Evolutionary conservation across 2,888 invertebrate genomes (phyloP).

Genomic region (Polydrusus cervinus): DNA sequence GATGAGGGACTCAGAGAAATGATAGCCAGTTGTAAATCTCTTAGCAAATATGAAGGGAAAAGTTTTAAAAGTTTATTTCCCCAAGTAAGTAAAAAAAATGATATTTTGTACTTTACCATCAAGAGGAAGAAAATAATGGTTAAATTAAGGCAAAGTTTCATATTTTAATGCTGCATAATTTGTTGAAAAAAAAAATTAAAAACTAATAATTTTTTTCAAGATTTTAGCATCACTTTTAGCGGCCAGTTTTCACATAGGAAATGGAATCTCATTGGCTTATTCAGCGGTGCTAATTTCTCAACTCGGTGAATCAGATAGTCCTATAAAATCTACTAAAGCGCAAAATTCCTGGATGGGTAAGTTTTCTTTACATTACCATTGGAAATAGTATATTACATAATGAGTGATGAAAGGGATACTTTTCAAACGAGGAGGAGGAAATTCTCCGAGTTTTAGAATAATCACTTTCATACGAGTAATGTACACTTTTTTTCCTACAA

Average conservation of each 20-base stretch:
- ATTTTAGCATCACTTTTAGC: slow-evolving; percentile 73
- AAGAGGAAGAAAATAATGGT: not conserved
- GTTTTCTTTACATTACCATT: not conserved
- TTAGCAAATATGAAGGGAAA: slow-evolving; percentile 68
- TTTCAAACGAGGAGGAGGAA: too few relatives aligned
- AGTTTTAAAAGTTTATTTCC: slow-evolving; percentile 69
- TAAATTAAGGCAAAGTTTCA: too few relatives aligned
- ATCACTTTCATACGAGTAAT: too few relatives aligned
- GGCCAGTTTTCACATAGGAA: slow-evolving; percentile 75
- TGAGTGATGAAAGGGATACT: too few relatives aligned
- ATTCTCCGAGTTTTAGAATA: too few relatives aligned
- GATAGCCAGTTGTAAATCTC: slow-evolving; percentile 68
- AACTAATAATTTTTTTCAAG: slow-evolving; percentile 64
- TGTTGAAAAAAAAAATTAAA: not conserved
- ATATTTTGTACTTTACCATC: too few relatives aligned
- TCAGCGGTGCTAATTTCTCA: slow-evolving; percentile 75
- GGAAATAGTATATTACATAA: too few relatives aligned
- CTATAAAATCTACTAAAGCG: slow-evolving; percentile 62
- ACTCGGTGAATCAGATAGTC: slow-evolving; percentile 63
- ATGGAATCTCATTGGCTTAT: slow-evolving; percentile 76
- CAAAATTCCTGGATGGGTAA: slow-evolving; percentile 75
- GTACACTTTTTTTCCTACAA: too few relatives aligned
- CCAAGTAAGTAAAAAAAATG: slow-evolving; percentile 65
- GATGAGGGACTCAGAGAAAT: slow-evolving; percentile 68
- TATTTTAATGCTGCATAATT: too few relatives aligned